Conservation (phyloP, 2,113 vertebrate genomes). For the Fulmarus glacialis region DNA sequence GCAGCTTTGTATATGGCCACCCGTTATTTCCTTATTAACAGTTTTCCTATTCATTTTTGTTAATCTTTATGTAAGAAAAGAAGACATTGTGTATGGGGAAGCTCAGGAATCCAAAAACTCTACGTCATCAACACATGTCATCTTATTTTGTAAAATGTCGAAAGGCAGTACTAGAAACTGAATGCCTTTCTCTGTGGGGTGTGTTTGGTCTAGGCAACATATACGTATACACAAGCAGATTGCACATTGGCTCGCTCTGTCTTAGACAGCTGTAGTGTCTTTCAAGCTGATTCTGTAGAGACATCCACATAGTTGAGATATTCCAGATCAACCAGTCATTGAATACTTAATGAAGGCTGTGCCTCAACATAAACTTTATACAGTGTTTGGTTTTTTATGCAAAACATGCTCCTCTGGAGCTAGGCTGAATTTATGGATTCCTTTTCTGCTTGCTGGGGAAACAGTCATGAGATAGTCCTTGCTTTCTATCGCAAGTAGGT, state of each 20-base stretch:
- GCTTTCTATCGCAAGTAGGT: neutral
- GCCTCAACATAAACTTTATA: neutral
- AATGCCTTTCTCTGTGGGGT: neutral
- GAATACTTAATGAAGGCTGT: neutral
- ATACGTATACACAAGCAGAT: neutral
- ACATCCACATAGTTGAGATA: neutral
- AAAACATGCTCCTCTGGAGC: neutral
- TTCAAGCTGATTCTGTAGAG: neutral
- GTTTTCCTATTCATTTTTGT: neutral
- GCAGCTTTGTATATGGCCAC: neutral
- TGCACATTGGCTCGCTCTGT: neutral
- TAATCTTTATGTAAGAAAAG: neutral
- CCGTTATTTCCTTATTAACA: neutral
- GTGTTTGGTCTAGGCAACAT: neutral
- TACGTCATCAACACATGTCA: neutral
- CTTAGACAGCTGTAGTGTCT: neutral
- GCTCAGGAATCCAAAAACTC: neutral
- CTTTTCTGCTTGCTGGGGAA: neutral
- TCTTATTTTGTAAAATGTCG: neutral
- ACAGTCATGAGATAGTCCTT: neutral
- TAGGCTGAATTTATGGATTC: neutral
- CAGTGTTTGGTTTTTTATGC: neutral
- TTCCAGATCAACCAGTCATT: neutral
- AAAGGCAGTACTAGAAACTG: neutral
- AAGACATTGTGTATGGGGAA: neutral